These are phyloP conservation scores for Bos javanicus DNA, from an alignment of 2,113 vertebrate species.

Conservation along the genomic window DNA sequence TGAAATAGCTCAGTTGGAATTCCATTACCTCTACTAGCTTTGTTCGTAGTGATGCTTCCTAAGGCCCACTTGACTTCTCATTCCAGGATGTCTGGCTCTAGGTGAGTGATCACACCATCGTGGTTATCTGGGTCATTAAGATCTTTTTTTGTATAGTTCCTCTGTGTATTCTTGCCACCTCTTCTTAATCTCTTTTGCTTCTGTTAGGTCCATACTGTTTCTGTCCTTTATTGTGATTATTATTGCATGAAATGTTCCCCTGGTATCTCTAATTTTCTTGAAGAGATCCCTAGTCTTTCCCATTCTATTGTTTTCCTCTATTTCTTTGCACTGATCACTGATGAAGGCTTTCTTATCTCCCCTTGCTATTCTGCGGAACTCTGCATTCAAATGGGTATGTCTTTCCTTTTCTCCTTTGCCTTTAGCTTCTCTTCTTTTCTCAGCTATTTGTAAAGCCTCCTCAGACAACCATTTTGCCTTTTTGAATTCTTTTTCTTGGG, in stretches of 20 bases:
- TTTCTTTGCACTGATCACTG: not conserved
- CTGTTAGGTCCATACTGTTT: not conserved
- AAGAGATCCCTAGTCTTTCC: not conserved
- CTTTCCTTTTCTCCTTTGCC: not conserved
- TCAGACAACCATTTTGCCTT: not conserved
- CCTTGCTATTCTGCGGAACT: not conserved
- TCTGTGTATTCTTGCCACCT: not conserved
- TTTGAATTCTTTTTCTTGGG: not conserved
- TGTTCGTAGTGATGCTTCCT: not conserved
- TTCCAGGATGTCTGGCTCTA: not conserved
- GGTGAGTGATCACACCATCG: not conserved
- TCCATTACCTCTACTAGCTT: not conserved
- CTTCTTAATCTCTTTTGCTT: not conserved
- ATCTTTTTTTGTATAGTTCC: not conserved
- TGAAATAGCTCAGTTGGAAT: not conserved
- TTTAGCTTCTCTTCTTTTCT: not conserved
- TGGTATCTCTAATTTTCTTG: not conserved
- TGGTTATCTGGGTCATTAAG: not conserved
- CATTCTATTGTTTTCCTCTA: not conserved
- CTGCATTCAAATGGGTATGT: not conserved
- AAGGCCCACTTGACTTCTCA: not conserved
- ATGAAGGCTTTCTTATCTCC: not conserved
- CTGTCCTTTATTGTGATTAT: not conserved
- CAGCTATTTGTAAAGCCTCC: not conserved
- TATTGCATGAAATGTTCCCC: not conserved